Evolutionary conservation across 2,888 invertebrate genomes (phyloP), one percentile per base, ranked within the genome.

Genomic region (Apotomis capreana): DNA sequence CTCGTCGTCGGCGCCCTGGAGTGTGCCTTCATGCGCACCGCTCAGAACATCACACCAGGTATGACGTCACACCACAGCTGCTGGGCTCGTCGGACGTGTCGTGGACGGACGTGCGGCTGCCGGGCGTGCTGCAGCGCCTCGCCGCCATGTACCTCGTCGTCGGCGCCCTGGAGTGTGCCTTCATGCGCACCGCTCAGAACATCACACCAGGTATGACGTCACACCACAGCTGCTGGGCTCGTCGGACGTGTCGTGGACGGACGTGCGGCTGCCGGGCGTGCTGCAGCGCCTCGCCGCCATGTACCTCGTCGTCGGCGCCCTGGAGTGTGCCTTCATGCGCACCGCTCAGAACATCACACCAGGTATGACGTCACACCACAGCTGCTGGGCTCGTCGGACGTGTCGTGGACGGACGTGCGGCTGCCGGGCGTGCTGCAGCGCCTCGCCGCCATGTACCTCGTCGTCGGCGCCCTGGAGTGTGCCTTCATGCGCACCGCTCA

Each of bases 61-160:
- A 13, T 69, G 75, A 10, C 26, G 26, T 9, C 26, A 0, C 15
- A 13, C n/a, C 12, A 15, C 15, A 15, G 15, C 15, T 96, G 9
- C 87, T 93, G 40, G 84, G 92, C 5, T 87, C 92, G 0, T 89
- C 92, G 67, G 87, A 94, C 76, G 89, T 89, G 60, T 88, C 94
- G 5, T 91, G 96, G 81, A 76, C 83, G 6, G 86, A 94, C 58
- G 91, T 97, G 9, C 93, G 98, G 15, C 94, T 97, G 65, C 96
- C 96, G 0, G 98, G 98, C 4, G 97, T 98, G 61, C 85, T 98
- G 72, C 98, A 98, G 85, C 94, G 98, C n/a, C 93, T 98, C 68
- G 97, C 96, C 0, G 87, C 97, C 12, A 94, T 96, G 77, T 98
- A 97, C 87, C 94, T 97, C 13, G 91, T 97, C 0, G 96, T 96